These are phyloP conservation scores for Colletes latitarsis DNA, from an alignment of 1,140 invertebrate species.

Conservation along the genomic window DNA sequence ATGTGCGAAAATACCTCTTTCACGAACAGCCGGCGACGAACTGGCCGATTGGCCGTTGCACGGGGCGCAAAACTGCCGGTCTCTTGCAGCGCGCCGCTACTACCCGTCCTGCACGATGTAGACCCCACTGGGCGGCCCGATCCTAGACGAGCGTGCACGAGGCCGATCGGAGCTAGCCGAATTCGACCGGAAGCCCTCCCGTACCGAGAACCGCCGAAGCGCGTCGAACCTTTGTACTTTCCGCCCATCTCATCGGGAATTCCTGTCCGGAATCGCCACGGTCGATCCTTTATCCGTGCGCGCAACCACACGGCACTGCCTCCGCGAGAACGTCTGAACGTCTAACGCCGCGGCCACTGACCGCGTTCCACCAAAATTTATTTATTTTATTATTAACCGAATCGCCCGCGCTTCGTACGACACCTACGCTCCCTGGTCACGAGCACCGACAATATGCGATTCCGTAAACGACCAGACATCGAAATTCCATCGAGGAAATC, in stretches of 20 bases:
- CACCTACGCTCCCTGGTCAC: no score
- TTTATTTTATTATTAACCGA: neutral
- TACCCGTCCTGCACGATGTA: slow-evolving; percentile 61
- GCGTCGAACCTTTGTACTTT: slow-evolving; percentile 67
- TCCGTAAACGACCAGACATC: no score
- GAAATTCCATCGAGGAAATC: no score
- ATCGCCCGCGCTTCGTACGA: no score
- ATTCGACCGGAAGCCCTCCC: slow-evolving; percentile 68
- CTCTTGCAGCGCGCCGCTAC: slow-evolving; percentile 58
- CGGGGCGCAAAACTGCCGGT: slow-evolving; percentile 63
- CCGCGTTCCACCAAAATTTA: slow-evolving; percentile 48
- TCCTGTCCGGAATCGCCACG: slow-evolving; percentile 62
- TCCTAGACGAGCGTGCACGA: slow-evolving; percentile 67
- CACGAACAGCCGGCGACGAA: slow-evolving; percentile 78
- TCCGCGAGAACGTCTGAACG: slow-evolving; percentile 8
- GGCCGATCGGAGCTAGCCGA: slow-evolving; percentile 68
- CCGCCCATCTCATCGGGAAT: slow-evolving; percentile 69
- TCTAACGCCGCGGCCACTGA: slow-evolving; percentile 36
- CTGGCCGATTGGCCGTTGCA: slow-evolving; percentile 77
- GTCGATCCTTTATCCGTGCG: slow-evolving; percentile 58
- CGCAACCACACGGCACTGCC: slow-evolving; percentile 7
- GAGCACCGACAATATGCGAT: no score
- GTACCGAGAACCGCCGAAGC: slow-evolving; percentile 47
- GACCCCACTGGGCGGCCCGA: slow-evolving; percentile 56
- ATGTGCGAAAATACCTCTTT: slow-evolving; percentile 64